phyloP scores from a whole-genome alignment of 2,888 invertebrate genomes.

The Alsophila aescularia region DNA sequence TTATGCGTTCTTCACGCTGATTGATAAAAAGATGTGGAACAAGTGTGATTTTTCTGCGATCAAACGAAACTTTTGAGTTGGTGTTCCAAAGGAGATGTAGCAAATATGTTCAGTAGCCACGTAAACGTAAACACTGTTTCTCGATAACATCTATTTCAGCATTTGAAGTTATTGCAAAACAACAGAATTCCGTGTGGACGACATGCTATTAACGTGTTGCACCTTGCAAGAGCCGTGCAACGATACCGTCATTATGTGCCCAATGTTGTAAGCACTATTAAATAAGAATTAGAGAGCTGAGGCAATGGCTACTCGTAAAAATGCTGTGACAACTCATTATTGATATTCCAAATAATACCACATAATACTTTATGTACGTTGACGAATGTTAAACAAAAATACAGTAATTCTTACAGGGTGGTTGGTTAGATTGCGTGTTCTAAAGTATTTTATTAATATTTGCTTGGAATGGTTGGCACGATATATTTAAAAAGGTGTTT shows the following conservation, averaged over 20 bases:
- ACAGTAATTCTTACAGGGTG: not conserved
- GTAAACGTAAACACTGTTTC: not conserved
- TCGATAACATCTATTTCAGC: slow-evolving; percentile 9
- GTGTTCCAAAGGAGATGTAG: no score
- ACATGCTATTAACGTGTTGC: slow-evolving; percentile 25
- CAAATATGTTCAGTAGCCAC: not conserved
- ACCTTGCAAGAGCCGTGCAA: slow-evolving; percentile 23
- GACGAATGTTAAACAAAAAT: not conserved
- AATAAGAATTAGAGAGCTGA: slow-evolving; percentile 25
- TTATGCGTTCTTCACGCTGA: not conserved
- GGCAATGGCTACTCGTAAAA: slow-evolving; percentile 8
- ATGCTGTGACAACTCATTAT: slow-evolving; percentile 13
- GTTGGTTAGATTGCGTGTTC: no score
- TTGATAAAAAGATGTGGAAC: not conserved
- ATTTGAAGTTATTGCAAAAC: slow-evolving; percentile 22
- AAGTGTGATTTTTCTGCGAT: not conserved
- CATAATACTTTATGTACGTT: not conserved
- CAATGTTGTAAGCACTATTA: slow-evolving; percentile 22
- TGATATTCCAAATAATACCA: slow-evolving; percentile 2
- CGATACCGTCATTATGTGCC: slow-evolving; percentile 22
- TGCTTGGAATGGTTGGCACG: no score
- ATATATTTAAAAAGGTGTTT: no score
- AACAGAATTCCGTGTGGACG: slow-evolving; percentile 20
- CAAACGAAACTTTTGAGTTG: not conserved
- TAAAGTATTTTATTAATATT: no score